Evolutionary conservation across 2,113 vertebrate species (phyloP).

Genomic region (Tonatia bakeri): DNA sequence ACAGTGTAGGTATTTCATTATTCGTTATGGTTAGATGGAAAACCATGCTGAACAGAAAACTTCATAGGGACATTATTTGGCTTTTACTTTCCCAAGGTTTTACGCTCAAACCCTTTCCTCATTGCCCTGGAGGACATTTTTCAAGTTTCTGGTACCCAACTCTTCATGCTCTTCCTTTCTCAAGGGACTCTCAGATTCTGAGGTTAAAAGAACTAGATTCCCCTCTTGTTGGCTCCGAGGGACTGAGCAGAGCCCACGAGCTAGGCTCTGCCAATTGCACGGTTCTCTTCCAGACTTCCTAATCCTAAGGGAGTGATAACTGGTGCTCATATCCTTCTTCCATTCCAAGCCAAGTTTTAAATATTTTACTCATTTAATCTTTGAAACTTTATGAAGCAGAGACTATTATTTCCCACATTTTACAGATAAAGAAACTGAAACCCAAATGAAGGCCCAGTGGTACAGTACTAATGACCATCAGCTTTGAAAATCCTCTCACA

Average conservation of each 20-base stretch:
- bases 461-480: neutral
- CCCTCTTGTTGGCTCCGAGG: neutral
- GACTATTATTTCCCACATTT: neutral
- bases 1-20: neutral
- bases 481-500: neutral
- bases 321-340: neutral
- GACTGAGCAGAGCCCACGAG: neutral
- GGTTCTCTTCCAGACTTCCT: neutral
- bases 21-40: neutral
- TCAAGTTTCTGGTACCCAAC: neutral
- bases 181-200: neutral
- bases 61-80: neutral
- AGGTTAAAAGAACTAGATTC: neutral
- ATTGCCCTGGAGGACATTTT: neutral
- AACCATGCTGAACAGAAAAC: neutral
- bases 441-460: neutral
- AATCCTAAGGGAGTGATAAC: neutral
- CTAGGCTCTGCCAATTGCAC: neutral
- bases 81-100: neutral
- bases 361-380: neutral
- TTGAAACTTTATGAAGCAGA: neutral
- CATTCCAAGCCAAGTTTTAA: neutral
- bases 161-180: neutral
- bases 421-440: neutral
- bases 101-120: neutral